A percentile compares a stretch with the other conserved stretches of the same genome.
Conservation (phyloP, 2,797 vertebrate genomes). For the Melanotaenia nigrans region DNA sequence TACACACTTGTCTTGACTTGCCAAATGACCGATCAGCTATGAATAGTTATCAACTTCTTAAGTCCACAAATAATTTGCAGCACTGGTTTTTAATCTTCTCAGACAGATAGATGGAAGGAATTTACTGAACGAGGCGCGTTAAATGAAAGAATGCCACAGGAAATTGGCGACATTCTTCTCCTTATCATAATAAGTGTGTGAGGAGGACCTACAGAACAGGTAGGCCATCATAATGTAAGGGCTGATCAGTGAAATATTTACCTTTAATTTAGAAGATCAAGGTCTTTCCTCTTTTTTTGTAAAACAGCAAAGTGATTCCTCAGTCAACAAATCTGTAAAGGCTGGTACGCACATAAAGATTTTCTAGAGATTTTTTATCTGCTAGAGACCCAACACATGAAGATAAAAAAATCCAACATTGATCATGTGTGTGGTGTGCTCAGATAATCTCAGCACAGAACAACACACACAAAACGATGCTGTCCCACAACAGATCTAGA, state of each 20-base stretch:
- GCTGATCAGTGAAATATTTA: not conserved
- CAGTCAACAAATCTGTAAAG: not conserved
- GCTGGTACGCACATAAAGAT: no score
- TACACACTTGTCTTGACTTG: conserved; percentile 36
- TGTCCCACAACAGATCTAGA: no score
- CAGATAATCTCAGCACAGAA: no score
- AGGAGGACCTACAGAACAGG: not conserved
- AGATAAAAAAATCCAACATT: no score
- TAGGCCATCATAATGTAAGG: not conserved
- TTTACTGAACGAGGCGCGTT: conserved; percentile 17
- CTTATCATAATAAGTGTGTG: not conserved
- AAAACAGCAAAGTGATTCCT: not conserved
- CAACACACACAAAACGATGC: no score
- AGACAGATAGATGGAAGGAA: conserved; percentile 42
- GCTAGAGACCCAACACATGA: no score
- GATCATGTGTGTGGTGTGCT: no score
- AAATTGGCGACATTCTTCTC: conserved; percentile 8
- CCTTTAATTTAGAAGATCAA: not conserved
- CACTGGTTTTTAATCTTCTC: conserved; percentile 39
- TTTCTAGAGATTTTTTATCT: no score
- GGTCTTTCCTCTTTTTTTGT: not conserved
- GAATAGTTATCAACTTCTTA: conserved; percentile 35
- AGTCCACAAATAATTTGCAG: conserved; percentile 36
- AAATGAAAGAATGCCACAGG: conserved; percentile 17
- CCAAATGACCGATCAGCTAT: conserved; percentile 54